Base-by-base conservation (phyloP, 2,113 vertebrate species). In the Myrmecophaga tridactyla region DNA sequence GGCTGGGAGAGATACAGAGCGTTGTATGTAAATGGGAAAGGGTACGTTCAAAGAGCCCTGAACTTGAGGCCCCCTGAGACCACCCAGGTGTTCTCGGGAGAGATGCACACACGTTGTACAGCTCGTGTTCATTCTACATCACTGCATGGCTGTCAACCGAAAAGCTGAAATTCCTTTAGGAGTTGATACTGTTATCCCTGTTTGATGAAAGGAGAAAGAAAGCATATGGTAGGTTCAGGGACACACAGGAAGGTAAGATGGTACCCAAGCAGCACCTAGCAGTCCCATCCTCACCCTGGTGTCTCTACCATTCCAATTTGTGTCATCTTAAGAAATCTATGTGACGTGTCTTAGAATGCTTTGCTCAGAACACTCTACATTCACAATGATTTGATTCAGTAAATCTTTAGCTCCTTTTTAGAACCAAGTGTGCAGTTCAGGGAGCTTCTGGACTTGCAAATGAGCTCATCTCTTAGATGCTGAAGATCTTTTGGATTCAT, bases 1-100 rank as follows among this genome's bases (percentile, higher is more conserved):
- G 96, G 97, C 78, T 81, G 95, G 75, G 76, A 95, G 96, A 98
- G 98, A 96, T 39, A 84, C 13, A 25, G 77, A 69, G 87, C 0
- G 20, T 73, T 95, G 58, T 76, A 21, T 83, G 27, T 80, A 96
- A 96, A 96, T 78, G 89, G 27, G 87, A 81, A 96, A 94, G 94
- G 73, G 34, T 3, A 39, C 88, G 94, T 89, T 67, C 92, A 97
- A 95, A 92, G 92, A 96, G 48, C 75, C 48, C 58, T 41, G 29
- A 73, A 48, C 46, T 25, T 46, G 36, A 87, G 80, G 27, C 1
- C 63, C 60, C 58, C 60, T 27, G 90, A 89, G 94, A 65, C 41
- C 43, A 41, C 51, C 60, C 18, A 3, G 36, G 67, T 72, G 13
- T 41, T 86, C 62, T 65, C 34, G 1, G 56, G 76, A 75, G 62